Percentiles rank a stretch among this genome's conserved stretches.
Conservation (phyloP, 2,888 invertebrate species). For the Calliphora vomitoria region DNA sequence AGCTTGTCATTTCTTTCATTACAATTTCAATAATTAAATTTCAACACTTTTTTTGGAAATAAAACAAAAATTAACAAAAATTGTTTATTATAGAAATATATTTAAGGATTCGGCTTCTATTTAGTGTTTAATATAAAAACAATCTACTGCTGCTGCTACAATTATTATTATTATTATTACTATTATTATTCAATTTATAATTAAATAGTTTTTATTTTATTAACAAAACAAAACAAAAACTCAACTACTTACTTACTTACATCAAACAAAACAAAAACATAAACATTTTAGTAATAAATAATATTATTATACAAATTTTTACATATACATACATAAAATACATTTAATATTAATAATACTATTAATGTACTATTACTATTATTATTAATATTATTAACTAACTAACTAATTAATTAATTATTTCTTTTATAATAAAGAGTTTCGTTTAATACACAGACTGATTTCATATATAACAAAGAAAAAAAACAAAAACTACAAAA, state of each 20-base stretch:
- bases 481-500: conserved; percentile 19
- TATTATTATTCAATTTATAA: conserved; percentile 54
- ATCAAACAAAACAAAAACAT: background rate
- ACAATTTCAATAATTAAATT: conserved; percentile 4
- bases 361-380: conserved; percentile 15
- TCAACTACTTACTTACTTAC: conserved; percentile 11
- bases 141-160: conserved; percentile 36
- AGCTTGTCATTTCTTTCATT: conserved; percentile 17
- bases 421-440: conserved; percentile 55
- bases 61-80: background rate
- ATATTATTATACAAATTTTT: conserved; percentile 37
- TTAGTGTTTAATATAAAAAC: conserved; percentile 29
- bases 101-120: conserved; percentile 40
- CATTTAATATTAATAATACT: conserved; percentile 37
- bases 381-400: background rate
- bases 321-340: conserved; percentile 37
- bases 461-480: conserved; percentile 64
- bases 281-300: conserved; percentile 29
- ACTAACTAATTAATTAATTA: conserved; percentile 39
- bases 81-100: background rate
- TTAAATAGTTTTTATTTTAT: conserved; percentile 64
- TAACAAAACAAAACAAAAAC: background rate
- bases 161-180: conserved; percentile 46
- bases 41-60: background rate
- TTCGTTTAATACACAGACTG: conserved; percentile 71